Base-by-base conservation (phyloP, 2,113 vertebrate species). In the Seriola quinqueradiata region DNA sequence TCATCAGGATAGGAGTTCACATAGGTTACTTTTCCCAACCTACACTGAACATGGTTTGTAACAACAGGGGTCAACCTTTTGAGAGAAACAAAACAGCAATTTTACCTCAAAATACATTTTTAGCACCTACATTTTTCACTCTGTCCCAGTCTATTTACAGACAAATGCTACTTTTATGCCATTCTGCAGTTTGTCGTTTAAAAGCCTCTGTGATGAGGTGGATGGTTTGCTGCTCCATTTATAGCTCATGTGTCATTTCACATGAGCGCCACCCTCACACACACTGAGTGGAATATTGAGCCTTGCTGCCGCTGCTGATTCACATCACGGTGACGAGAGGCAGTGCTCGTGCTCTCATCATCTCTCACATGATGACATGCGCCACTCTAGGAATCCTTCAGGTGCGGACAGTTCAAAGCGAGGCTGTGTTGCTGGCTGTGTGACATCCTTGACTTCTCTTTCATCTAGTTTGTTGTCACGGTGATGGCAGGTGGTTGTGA, bases 371-470 rank as follows among this genome's bases (percentile, higher is more conserved):
- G 68, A 40, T 66, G 66, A 81, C 32, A 19, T 52, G 52, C 8
- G 6, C 19, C 59, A 70, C 72, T 70, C 50, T 25, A 76, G 40
- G 70, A 75, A 42, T 68, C 73, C 55, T 58, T 87, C 75, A 72
- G 61, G 70, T 87, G 77, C 71, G 76, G 69, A 79, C 69, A 66
- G 74, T 67, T 78, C 34, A 84, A 72, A 80, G 64, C 2, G 28
- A 12, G n/a, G 32, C 63, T 1, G 23, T 55, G 66, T 73, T 17
- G 2, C n/a, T 0, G 9, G 52, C 32, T 69, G 50, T 57, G 80
- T 60, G 74, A 71, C 70, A 83, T 78, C 69, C 54, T 84, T 80
- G 50, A 40, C 48, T 82, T 82, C n/a, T 3, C 69, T 85, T 75
- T 83, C 48, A 77, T 87, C 65, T 13, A 25, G 38, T 64, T 72